phyloP scores from a whole-genome alignment of 2,888 invertebrate species.

The Kryphioiulus occultus region DNA sequence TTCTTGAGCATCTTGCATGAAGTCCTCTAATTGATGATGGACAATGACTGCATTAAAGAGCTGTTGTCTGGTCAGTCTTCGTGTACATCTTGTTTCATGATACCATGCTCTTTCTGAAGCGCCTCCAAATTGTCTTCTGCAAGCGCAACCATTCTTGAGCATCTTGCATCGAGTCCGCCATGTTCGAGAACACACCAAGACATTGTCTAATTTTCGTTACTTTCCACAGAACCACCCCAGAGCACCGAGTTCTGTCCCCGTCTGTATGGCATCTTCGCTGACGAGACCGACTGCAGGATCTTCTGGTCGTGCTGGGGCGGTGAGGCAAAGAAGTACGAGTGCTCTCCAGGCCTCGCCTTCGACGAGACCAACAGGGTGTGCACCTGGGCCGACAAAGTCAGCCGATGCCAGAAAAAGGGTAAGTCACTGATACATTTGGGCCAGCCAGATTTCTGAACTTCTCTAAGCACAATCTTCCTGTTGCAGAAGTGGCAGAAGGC shows the following conservation, averaged over 20 bases:
- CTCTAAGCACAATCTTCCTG: not conserved
- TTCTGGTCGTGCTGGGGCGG: conserved; percentile 99
- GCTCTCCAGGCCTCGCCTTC: conserved; percentile 93
- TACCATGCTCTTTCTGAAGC: no score
- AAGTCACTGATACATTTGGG: conserved; percentile 58
- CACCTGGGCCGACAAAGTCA: conserved; percentile 96
- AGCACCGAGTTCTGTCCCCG: conserved; percentile 83
- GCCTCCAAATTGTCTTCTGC: no score
- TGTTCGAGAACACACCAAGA: no score
- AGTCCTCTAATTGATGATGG: no score
- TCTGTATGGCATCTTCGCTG: conserved; percentile 91
- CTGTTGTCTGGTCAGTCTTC: no score
- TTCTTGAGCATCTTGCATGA: no score
- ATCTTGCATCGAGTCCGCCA: no score
- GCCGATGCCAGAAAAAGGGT: conserved; percentile 91
- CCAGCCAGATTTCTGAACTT: not conserved
- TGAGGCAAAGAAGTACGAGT: conserved; percentile 90
- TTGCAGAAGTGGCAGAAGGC: conserved; percentile 87
- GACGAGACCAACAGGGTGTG: conserved; percentile 91
- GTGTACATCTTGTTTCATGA: no score
- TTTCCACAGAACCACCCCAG: conserved; percentile 78
- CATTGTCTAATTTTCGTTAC: no score
- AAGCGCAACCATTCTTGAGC: no score
- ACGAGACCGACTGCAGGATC: conserved; percentile 84
- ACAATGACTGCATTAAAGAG: no score